These are phyloP conservation scores for Polyodon spathula DNA, from an alignment of 2,113 vertebrate species.

Conservation along the genomic window DNA sequence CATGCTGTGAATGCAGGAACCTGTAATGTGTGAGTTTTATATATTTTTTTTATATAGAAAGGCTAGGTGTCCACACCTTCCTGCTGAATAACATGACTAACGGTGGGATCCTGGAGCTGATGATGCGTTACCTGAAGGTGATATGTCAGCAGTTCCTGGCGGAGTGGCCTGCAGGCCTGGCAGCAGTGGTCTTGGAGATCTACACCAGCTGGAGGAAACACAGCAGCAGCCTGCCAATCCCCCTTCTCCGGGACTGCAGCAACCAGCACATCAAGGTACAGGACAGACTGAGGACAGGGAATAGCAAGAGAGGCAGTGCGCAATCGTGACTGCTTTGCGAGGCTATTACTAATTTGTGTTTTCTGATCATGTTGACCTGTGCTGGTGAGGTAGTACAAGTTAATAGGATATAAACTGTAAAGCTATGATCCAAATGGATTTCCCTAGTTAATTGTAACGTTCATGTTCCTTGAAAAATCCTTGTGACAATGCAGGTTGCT, in stretches of 20 bases:
- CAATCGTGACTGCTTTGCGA: too few relatives aligned
- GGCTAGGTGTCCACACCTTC: conserved; percentile 81
- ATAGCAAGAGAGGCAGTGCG: not conserved
- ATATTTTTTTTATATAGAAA: conserved; percentile 71
- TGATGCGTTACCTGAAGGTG: conserved; percentile 84
- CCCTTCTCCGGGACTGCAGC: conserved; percentile 78
- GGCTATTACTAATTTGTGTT: not conserved
- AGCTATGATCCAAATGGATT: too few relatives aligned
- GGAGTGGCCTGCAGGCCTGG: conserved; percentile 78
- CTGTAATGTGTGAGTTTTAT: too few relatives aligned
- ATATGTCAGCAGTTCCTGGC: conserved; percentile 78
- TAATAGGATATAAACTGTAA: too few relatives aligned
- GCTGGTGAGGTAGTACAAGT: too few relatives aligned
- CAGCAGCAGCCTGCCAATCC: conserved; percentile 83
- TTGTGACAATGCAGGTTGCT: too few relatives aligned
- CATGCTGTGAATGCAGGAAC: too few relatives aligned
- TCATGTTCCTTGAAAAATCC: too few relatives aligned
- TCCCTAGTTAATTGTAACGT: too few relatives aligned
- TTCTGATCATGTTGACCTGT: too few relatives aligned
- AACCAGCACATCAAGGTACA: conserved; percentile 77
- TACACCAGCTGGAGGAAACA: conserved; percentile 85
- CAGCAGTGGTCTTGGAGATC: conserved; percentile 73
- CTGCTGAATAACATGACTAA: conserved; percentile 77
- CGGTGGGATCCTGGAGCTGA: conserved; percentile 83
- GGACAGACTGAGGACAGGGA: not conserved